Percentiles rank a stretch among this genome's conserved stretches.
Conservation (phyloP, 2,888 invertebrate species). For the Ethmia dodecea region DNA sequence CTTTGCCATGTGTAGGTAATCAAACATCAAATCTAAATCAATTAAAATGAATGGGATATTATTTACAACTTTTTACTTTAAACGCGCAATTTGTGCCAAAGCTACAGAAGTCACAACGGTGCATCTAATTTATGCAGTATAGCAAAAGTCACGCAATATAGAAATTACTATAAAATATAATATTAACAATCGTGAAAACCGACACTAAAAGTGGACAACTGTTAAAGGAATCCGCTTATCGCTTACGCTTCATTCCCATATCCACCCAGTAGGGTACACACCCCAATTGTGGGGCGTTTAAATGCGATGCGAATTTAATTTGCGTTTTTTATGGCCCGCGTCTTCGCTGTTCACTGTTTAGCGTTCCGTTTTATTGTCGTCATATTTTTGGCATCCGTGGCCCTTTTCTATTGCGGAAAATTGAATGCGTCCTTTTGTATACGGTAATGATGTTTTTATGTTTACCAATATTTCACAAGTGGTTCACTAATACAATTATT, state of each 20-base stretch:
- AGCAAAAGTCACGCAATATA: neutral
- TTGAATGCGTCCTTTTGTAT: too few species aligned
- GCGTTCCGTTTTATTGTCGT: conserved; percentile 22
- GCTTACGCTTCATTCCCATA: conserved; percentile 18
- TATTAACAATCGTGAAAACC: neutral
- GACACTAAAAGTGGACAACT: neutral
- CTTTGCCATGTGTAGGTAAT: too few species aligned
- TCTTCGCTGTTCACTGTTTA: conserved; percentile 24
- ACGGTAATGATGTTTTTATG: too few species aligned
- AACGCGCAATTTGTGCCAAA: too few species aligned
- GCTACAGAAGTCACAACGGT: too few species aligned
- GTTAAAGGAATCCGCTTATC: conserved; percentile 17
- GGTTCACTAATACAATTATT: too few species aligned
- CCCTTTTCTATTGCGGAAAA: too few species aligned
- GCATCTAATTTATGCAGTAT: neutral
- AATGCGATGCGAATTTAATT: conserved; percentile 47
- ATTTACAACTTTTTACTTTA: too few species aligned
- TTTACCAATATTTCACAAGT: too few species aligned
- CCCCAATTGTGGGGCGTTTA: conserved; percentile 34
- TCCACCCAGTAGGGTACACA: conserved; percentile 11
- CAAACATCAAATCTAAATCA: too few species aligned
- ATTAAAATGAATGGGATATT: too few species aligned
- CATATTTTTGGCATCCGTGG: conserved; percentile 8
- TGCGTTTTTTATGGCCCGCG: conserved; percentile 32
- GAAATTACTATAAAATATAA: neutral